Evolutionary conservation across 2,888 invertebrate genomes (phyloP), one percentile per base, ranked within the genome.

Genomic region (Apamea monoglypha): DNA sequence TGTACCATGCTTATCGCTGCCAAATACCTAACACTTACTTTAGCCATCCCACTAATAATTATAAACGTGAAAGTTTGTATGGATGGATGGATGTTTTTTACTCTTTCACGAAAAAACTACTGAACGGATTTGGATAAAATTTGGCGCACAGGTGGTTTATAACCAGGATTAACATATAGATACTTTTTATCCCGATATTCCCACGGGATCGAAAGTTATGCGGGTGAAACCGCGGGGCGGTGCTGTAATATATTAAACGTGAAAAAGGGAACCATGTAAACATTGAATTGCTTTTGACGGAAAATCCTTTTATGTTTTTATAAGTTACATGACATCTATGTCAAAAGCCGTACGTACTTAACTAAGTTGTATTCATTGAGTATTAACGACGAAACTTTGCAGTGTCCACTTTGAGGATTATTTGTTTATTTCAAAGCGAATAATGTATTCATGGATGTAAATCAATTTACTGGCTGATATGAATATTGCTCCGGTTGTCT

Each of bases 361-460:
- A 66, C 63, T 29, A 66, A 68, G 32, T 81, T 78, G 47, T 36
- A 63, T 66, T 75, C 40, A 75, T 69, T 44, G 69, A 82, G 75
- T 85, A 78, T 67, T 75, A 82, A 69, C 53, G 53, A 69, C 50
- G 32, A 63, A 82, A 61, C 69, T 85, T 82, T 72, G 29, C 50
- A 68, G 47, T 72, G 63, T 74, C 61, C 66, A 47, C 50, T 84
- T 81, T 77, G 66, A 75, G 32, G 72, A 47, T 72, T 78, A 72
- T 85, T 85, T 85, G 53, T 85, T 77, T 82, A 85, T 78, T 68
- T 71, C 32, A 61, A 66, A 77, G 25, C 59, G 68, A 67, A 82
- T 81, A 77, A 83, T 70, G 32, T 76, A 74, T 81, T 76, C 76
- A 84, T 83, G 40, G 73, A 56, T 74, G n/a, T 70, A 69, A 76